Conservation (phyloP, 2,797 vertebrate genomes). For the Lacerta agilis region DNA sequence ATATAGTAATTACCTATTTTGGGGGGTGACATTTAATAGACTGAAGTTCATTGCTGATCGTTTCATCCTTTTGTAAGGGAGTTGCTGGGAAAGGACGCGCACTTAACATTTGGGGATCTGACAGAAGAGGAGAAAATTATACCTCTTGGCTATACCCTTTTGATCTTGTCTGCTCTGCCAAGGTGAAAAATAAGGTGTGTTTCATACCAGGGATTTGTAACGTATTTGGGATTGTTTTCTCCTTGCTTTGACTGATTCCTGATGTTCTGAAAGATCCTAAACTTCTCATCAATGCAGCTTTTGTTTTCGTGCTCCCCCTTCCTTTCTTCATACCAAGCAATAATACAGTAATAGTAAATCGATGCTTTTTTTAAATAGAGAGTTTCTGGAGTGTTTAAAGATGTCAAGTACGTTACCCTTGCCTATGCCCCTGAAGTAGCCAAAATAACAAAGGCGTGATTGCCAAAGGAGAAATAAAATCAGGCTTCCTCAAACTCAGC, state of each 20-base stretch:
- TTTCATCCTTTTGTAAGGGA: slow-evolving; percentile 62
- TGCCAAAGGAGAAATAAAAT: not conserved
- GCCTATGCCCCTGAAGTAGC: not conserved
- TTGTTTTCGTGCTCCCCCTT: not conserved
- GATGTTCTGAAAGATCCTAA: slow-evolving; percentile 19
- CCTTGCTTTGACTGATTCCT: slow-evolving; percentile 1
- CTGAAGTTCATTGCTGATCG: slow-evolving; percentile 66
- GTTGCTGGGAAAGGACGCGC: slow-evolving; percentile 47
- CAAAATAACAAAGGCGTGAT: not conserved
- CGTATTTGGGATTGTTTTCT: slow-evolving; percentile 16
- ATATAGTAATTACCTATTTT: slow-evolving; percentile 73
- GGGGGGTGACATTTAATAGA: slow-evolving; percentile 76
- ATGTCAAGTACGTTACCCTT: not conserved
- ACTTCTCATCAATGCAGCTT: not conserved
- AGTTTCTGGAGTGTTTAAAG: not conserved
- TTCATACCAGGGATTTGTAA: slow-evolving; percentile 33
- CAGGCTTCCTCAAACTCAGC: too few relatives aligned
- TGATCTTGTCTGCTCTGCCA: slow-evolving; percentile 61
- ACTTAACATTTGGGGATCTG: slow-evolving; percentile 69
- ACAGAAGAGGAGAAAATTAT: slow-evolving; percentile 71
- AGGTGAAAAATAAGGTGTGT: slow-evolving; percentile 53
- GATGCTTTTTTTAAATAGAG: not conserved
- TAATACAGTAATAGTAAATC: not conserved
- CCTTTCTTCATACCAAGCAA: not conserved
- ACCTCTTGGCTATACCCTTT: slow-evolving; percentile 60